Evolutionary conservation across 1,140 invertebrate species (phyloP).

Genomic region (Nautilus pompilius): DNA sequence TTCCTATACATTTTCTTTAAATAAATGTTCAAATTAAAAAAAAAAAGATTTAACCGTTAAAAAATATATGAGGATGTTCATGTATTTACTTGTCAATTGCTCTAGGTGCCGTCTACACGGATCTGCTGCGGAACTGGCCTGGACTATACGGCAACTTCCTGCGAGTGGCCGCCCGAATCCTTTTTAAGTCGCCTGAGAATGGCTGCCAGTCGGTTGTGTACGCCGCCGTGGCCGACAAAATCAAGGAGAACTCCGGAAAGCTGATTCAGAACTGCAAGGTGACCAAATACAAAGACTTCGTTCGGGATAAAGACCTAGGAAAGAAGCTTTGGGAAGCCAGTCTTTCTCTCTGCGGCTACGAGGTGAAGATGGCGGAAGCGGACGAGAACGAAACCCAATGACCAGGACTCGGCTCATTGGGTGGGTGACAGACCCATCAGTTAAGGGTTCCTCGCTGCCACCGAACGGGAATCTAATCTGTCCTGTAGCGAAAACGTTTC

Average conservation of each 20-base stretch:
- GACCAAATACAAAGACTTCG: conserved; percentile 24
- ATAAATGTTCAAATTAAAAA: no score
- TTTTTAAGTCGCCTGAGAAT: conserved; percentile 46
- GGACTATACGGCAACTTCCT: conserved; percentile 38
- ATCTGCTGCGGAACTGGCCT: conserved; percentile 37
- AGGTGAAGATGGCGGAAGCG: conserved; percentile 13
- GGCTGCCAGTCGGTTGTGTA: conserved; percentile 47
- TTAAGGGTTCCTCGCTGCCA: neutral
- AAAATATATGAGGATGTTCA: no score
- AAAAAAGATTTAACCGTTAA: no score
- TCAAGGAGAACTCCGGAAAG: conserved; percentile 39
- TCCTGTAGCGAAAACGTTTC: no score
- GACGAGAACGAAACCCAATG: conserved; percentile 2
- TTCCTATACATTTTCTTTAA: no score
- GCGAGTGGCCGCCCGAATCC: conserved; percentile 23
- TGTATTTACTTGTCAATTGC: no score
- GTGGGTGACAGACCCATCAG: neutral
- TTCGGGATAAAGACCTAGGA: conserved; percentile 27
- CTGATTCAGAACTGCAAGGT: conserved; percentile 38
- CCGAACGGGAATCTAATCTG: neutral
- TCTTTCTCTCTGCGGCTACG: conserved; percentile 33
- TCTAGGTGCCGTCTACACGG: conserved; percentile 33
- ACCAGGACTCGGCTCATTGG: neutral
- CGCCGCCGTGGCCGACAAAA: conserved; percentile 38
- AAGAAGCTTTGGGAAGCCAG: conserved; percentile 38